A percentile compares a stretch with the other conserved stretches of the same genome.
Evolutionary conservation across 1,140 invertebrate genomes (phyloP).

Genomic region (Leucophenga varia): DNA sequence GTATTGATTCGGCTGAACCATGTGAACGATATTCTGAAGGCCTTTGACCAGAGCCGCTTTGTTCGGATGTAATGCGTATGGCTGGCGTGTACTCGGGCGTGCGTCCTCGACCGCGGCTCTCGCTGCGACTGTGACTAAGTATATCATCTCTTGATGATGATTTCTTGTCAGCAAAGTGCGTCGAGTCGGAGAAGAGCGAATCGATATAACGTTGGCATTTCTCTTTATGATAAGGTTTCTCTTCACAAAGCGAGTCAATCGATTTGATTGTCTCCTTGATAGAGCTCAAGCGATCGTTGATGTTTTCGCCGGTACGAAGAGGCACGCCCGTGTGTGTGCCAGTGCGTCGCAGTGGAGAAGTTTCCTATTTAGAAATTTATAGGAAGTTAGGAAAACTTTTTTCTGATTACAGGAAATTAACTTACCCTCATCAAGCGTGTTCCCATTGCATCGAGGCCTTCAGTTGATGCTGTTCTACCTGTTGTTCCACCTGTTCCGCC

Average conservation of each 20-base stretch:
- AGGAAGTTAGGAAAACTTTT: too few species aligned
- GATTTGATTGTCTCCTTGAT: conserved; percentile 55
- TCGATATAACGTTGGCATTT: conserved; percentile 53
- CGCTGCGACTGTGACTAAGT: conserved; percentile 30
- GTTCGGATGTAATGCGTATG: conserved; percentile 40
- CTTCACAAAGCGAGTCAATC: conserved; percentile 50
- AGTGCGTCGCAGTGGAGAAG: conserved; percentile 46
- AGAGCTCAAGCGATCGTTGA: conserved; percentile 49
- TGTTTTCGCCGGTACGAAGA: conserved; percentile 47
- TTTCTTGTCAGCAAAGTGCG: conserved; percentile 41
- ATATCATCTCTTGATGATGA: conserved; percentile 40
- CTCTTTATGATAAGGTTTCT: conserved; percentile 50
- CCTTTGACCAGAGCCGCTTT: conserved; percentile 5
- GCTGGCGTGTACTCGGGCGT: conserved; percentile 30
- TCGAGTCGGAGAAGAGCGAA: conserved; percentile 43
- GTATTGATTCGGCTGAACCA: conserved; percentile 41
- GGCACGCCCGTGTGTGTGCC: conserved; percentile 48
- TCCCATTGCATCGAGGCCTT: conserved; percentile 41
- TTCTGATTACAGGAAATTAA: too few species aligned
- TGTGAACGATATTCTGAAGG: conserved; percentile 31
- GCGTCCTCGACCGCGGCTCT: conserved; percentile 26
- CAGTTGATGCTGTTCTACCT: conserved; percentile 13
- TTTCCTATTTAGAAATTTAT: too few species aligned
- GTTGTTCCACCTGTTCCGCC: conserved; percentile 4
- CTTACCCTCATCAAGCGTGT: conserved; percentile 49